A percentile compares a stretch with the other conserved stretches of the same genome.
Conservation (phyloP, 2,113 vertebrate species). For the Promerops cafer region DNA sequence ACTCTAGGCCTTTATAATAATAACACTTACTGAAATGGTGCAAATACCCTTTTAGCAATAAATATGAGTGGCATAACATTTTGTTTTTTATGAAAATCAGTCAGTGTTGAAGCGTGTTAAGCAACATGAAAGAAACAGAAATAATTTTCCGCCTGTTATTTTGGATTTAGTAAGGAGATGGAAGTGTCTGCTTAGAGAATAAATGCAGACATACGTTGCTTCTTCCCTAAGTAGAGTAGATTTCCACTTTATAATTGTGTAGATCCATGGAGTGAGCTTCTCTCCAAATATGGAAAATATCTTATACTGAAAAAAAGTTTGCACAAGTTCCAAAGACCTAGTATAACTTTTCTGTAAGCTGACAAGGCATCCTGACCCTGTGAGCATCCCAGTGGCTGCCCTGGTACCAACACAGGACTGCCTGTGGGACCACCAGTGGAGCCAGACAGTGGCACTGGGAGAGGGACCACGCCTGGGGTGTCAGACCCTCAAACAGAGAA, state of each 20-base stretch:
- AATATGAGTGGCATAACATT: background rate
- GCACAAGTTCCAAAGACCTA: background rate
- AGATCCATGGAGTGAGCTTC: background rate
- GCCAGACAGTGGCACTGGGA: background rate
- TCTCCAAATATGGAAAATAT: background rate
- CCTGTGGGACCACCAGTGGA: background rate
- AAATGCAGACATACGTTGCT: background rate
- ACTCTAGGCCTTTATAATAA: background rate
- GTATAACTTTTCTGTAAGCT: background rate
- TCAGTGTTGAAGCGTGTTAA: background rate
- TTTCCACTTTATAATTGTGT: background rate
- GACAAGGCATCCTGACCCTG: background rate
- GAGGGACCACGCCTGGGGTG: accelerated
- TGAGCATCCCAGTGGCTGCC: background rate
- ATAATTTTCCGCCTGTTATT: background rate
- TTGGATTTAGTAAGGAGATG: background rate
- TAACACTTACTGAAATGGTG: background rate
- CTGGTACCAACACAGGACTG: accelerated
- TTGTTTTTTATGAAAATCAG: background rate
- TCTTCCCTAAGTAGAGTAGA: background rate
- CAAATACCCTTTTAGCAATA: background rate
- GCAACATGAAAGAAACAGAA: background rate
- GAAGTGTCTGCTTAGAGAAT: background rate
- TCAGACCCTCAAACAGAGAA: background rate
- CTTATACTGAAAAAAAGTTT: background rate